Evolutionary conservation across 1,140 invertebrate species (phyloP), one percentile per base, ranked within the genome.

Genomic region (Solenopsis invicta): DNA sequence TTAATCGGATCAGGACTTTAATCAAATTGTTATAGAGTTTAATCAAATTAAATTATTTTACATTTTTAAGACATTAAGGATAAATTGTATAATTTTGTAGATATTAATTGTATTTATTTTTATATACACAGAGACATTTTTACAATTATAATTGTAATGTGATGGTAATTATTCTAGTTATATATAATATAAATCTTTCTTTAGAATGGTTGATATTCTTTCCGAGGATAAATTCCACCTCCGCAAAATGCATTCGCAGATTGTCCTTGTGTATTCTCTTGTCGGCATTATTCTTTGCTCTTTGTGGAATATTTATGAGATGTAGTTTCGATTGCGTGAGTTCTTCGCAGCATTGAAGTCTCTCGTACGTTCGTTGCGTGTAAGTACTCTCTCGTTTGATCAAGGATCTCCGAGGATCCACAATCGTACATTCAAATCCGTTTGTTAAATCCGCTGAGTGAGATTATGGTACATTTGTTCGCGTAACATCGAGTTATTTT

Each of bases 271-370:
- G 12, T 48, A 34, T 59, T 67, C 37, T 56, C 48, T 67, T 67
- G 9, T 62, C 50, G 50, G 37, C 8, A 34, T 61, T 21, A 45
- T 62, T 29, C 54, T 59, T 82, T 72, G 4, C 41, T 37, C 62
- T 41, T 66, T 18, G 64, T 74, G 41, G 13, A 74, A 74, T 84
- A 84, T 84, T 29, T 74, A 84, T 84, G 69, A 84, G 64, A 24
- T 34, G 48, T 37, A 41, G 18, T 41, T 56, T 74, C 41, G 61
- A 48, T 48, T 61, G 41, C 18, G 24, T 16, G 67, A 56, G 67
- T 59, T 24, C 41, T 82, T 59, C 80, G 4, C 45, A 34, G 64
- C 29, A 5, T 37, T 84, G 41, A 74, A 61, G 10, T 82, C 67
- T n/a, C 34, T 82, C 13, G 13, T 24, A 21, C 34, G 13, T 82